Conservation (phyloP, 1,140 invertebrate genomes). For the Atopsyche davidsoni region DNA sequence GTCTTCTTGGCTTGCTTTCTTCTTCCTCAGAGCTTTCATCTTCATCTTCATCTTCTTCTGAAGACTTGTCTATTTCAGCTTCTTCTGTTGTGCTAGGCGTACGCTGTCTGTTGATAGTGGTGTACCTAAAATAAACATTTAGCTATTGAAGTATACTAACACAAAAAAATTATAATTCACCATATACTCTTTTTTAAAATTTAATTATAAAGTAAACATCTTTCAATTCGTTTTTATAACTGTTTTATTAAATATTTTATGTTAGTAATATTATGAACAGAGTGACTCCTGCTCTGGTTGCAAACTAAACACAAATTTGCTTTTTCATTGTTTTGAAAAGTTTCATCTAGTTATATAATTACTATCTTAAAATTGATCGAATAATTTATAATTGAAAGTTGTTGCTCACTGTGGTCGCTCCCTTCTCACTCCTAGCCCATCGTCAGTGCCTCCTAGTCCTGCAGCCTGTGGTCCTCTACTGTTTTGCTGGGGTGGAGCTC, state of each 20-base stretch:
- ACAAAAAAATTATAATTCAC: neutral
- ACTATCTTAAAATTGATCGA: neutral
- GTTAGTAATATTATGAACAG: too few species aligned
- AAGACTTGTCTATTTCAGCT: constrained; percentile 36
- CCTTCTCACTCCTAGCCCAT: constrained; percentile 36
- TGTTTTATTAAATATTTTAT: too few species aligned
- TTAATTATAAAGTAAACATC: neutral
- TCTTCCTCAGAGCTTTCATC: constrained; percentile 28
- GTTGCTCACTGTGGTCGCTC: constrained; percentile 59
- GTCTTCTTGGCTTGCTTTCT: neutral
- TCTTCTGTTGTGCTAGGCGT: constrained; percentile 33
- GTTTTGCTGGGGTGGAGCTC: constrained; percentile 48
- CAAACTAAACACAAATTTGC: too few species aligned
- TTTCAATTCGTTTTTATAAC: neutral
- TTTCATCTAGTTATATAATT: neutral
- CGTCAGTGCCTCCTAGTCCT: constrained; percentile 49
- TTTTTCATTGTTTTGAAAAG: too few species aligned
- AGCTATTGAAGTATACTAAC: neutral
- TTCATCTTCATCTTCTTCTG: constrained; percentile 36
- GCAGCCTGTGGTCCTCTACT: constrained; percentile 65
- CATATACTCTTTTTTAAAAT: too few species aligned
- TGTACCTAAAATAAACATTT: constrained; percentile 37
- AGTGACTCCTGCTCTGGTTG: too few species aligned
- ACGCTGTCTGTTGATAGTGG: constrained; percentile 50
- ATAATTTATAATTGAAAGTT: constrained; percentile 12